phyloP scores from a whole-genome alignment of 1,140 invertebrate genomes.

The Calycopis cecrops region DNA sequence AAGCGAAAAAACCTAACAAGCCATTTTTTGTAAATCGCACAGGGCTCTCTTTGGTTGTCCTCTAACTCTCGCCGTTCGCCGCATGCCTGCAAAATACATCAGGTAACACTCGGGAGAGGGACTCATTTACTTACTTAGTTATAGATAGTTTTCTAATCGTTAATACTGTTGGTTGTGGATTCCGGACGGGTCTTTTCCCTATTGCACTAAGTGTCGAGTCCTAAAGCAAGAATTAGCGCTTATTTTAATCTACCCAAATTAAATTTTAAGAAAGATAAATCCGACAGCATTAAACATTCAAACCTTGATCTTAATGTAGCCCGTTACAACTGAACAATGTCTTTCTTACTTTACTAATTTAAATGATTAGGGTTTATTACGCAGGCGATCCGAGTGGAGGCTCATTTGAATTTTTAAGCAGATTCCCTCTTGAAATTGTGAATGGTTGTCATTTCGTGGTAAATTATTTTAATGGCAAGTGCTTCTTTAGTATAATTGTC shows the following conservation, averaged over 20 bases:
- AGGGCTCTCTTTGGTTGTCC: too few species aligned
- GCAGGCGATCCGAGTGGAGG: conserved; percentile 26
- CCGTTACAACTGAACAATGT: conserved; percentile 34
- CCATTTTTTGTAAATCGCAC: too few species aligned
- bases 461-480: background rate
- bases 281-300: conserved; percentile 50
- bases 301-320: conserved; percentile 40
- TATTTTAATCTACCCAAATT: conserved; percentile 27
- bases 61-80: too few species aligned
- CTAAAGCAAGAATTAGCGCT: background rate
- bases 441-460: background rate
- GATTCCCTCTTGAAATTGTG: conserved; percentile 8
- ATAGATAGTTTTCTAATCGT: too few species aligned
- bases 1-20: too few species aligned
- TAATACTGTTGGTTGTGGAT: too few species aligned
- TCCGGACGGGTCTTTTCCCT: too few species aligned
- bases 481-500: background rate
- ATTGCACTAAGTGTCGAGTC: too few species aligned
- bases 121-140: too few species aligned
- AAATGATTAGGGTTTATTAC: conserved; percentile 43
- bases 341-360: conserved; percentile 41
- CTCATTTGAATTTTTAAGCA: conserved; percentile 28
- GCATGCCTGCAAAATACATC: too few species aligned
- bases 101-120: too few species aligned
- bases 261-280: conserved; percentile 52